A percentile compares a stretch with the other conserved stretches of the same genome.
phyloP scores from a whole-genome alignment of 2,797 vertebrate genomes.

The Catamblyrhynchus diadema region DNA sequence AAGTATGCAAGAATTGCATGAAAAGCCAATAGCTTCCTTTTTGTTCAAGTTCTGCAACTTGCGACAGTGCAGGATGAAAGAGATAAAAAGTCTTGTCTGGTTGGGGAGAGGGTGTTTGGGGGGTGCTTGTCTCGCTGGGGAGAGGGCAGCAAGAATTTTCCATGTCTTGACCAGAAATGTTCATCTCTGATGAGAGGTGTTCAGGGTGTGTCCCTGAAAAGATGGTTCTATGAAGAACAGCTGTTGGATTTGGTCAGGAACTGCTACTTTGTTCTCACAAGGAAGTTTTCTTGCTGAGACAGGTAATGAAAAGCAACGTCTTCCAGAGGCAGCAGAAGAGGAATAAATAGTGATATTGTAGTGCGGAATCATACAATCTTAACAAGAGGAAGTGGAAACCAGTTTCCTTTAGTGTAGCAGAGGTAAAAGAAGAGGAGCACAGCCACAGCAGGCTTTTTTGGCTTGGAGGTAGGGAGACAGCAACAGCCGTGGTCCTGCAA shows the following conservation, averaged over 20 bases:
- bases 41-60: not conserved
- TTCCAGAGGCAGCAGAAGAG: not conserved
- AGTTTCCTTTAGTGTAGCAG: not conserved
- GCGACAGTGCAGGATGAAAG: not conserved
- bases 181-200: not conserved
- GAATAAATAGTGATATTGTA: not conserved
- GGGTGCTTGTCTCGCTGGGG: not conserved
- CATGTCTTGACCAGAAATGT: not conserved
- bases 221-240: not conserved
- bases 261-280: not conserved
- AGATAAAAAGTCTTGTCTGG: not conserved
- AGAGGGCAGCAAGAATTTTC: not conserved
- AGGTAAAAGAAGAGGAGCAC: not conserved
- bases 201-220: not conserved
- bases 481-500: not conserved
- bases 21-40: not conserved
- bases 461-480: not conserved
- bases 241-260: not conserved
- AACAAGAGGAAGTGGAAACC: not conserved
- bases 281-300: not conserved
- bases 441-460: not conserved
- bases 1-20: not conserved
- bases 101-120: not conserved
- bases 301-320: not conserved
- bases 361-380: not conserved